These are phyloP conservation scores for Brachionus rubens DNA, from an alignment of 1,140 invertebrate genomes.

Conservation along the genomic window DNA sequence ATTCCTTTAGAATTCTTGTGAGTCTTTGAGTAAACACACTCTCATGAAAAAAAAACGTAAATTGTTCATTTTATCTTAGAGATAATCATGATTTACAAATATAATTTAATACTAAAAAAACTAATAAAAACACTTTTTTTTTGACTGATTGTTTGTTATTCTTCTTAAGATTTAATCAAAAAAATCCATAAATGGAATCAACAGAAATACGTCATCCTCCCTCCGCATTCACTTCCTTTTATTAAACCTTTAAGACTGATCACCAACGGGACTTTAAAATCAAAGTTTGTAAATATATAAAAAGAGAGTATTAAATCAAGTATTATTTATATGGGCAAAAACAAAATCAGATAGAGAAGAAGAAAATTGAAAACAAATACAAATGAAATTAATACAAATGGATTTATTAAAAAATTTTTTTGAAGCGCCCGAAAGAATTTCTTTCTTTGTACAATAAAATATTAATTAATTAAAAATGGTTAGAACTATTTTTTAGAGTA, in stretches of 20 bases:
- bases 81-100: slow-evolving; percentile 10
- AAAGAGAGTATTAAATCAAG: too few species aligned
- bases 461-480: slow-evolving; percentile 26
- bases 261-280: too few species aligned
- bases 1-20: too few species aligned
- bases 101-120: too few species aligned
- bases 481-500: too few species aligned
- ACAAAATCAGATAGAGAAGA: not conserved
- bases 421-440: slow-evolving; percentile 25
- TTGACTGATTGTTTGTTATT: slow-evolving; percentile 17
- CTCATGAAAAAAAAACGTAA: slow-evolving; percentile 23
- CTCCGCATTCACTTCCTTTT: not conserved
- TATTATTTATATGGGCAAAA: too few species aligned
- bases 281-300: too few species aligned
- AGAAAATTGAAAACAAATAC: not conserved
- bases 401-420: slow-evolving; percentile 12
- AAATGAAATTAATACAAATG: not conserved
- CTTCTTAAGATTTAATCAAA: too few species aligned
- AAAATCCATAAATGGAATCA: too few species aligned
- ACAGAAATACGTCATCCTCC: not conserved
- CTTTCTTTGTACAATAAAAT: not conserved
- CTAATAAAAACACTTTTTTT: too few species aligned
- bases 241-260: too few species aligned
- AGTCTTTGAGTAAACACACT: too few species aligned
- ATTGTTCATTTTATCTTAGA: slow-evolving; percentile 30